Percentiles rank a stretch among this genome's conserved stretches.
Conservation (phyloP, 2,797 vertebrate genomes). For the Steatocranus sp. region DNA sequence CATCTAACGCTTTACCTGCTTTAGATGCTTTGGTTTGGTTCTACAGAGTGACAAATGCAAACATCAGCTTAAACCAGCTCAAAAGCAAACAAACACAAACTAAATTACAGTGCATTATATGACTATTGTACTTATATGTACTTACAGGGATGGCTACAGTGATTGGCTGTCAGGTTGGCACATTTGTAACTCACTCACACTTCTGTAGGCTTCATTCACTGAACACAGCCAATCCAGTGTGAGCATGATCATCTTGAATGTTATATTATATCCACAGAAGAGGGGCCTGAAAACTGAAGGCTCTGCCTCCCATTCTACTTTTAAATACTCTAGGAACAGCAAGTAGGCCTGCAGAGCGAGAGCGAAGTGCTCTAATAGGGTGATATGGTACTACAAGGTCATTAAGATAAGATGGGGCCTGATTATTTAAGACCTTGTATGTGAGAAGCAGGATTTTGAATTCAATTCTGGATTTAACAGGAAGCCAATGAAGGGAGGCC, state of each 20-base stretch:
- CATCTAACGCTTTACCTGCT: neutral
- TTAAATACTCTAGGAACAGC: neutral
- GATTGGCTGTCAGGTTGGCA: neutral
- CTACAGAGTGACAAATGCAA: neutral
- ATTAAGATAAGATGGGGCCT: too few species aligned
- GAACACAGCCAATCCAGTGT: neutral
- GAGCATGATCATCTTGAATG: neutral
- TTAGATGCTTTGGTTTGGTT: neutral
- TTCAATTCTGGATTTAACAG: neutral
- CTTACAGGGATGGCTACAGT: neutral
- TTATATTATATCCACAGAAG: neutral
- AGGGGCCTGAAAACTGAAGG: neutral
- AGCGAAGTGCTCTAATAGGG: neutral
- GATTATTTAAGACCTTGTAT: too few species aligned
- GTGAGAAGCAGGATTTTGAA: too few species aligned
- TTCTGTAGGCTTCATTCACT: neutral
- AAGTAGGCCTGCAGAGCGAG: rapidly evolving
- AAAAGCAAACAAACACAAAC: neutral
- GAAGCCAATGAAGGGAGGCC: neutral
- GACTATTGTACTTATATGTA: neutral
- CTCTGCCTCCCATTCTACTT: neutral
- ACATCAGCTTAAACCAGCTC: neutral
- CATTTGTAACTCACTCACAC: neutral
- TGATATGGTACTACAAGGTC: too few species aligned
- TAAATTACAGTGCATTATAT: rapidly evolving